A percentile compares a stretch with the other conserved stretches of the same genome.
Conservation (phyloP, 2,797 vertebrate species). For the Poeciliopsis paucimaculata region DNA sequence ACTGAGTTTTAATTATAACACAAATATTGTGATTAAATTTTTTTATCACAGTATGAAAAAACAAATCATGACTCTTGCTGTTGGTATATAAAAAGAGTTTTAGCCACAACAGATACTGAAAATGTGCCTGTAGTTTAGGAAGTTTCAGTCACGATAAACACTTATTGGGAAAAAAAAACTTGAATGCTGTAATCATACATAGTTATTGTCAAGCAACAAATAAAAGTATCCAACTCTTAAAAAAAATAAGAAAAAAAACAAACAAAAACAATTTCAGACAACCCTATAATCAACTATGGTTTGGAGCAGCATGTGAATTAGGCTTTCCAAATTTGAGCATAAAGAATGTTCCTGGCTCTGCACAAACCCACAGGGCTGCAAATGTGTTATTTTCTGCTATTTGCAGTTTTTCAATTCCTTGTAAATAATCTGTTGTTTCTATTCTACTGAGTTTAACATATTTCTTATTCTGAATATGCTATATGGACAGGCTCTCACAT, state of each 20-base stretch:
- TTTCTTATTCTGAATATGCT: background rate
- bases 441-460: background rate
- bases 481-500: too few relatives aligned
- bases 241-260: background rate
- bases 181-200: background rate
- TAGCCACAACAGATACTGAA: background rate
- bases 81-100: background rate
- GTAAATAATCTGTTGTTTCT: constrained; percentile 12
- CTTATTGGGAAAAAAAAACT: background rate
- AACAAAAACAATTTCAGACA: background rate
- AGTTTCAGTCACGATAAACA: background rate
- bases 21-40: background rate
- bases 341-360: constrained; percentile 27
- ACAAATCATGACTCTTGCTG: background rate
- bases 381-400: constrained; percentile 50
- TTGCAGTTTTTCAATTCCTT: constrained; percentile 34
- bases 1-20: background rate
- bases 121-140: background rate
- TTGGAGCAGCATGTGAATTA: constrained; percentile 14
- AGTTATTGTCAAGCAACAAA: background rate
- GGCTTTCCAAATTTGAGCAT: constrained; percentile 41
- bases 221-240: background rate
- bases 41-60: background rate
- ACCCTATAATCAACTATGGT: constrained; percentile 8
- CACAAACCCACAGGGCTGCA: constrained; percentile 26